Base-by-base conservation (phyloP, 2,113 vertebrate species). In the Carassius auratus region DNA sequence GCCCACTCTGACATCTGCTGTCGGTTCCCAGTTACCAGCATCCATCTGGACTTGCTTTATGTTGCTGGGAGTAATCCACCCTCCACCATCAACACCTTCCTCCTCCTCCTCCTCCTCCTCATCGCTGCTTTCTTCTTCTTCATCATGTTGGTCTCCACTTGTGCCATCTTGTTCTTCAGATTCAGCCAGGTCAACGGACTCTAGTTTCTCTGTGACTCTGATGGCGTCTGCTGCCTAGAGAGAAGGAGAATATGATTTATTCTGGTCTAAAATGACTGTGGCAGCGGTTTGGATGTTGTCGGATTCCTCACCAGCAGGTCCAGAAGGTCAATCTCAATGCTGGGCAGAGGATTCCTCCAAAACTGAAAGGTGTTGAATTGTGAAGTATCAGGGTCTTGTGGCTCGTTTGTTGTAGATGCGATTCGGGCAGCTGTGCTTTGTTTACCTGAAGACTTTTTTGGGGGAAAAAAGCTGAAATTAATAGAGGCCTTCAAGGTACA, bases 31-130 rank as follows among this genome's bases (percentile, higher is more conserved):
- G 85, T 94, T 90, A 21, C 93, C 93, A 0, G 88, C 55, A 8
- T 96, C 95, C 93, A 95, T 94, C 91, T 96, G 96, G 74, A 96
- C 91, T 88, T 96, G 95, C 85, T 91, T 94, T 87, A 99, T 95
- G 92, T 99, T 99, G 66, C 94, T 94, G 33, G 98, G 98, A 0
- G 97, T 99, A 92, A 99, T 99, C 98, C 98, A 99, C 0, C 97
- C 97, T 0, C 94, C 96, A 0, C 88, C 92, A 0, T 94, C 95
- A 0, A 93, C 94, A 0, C 93, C 92, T 0, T 94, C 93, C 0
- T 92, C 93, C 0, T 92, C 38, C 8, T 45, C n/a, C n/a, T n/a
- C 42, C 0, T 90, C 85, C 1, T 73, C 85, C 1, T 73, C n/a
- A n/a, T n/a, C 87, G 73, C 0, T 88, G 3, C n/a, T 91, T 87